Conservation (phyloP, 2,113 vertebrate species). For the cat (Felis catus) region F.catus_Fca126_mat1.0 CM031426.1:56720501-56721000, state of each 20-base stretch:
- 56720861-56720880: not conserved
- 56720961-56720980: not conserved
- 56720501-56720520: conserved; percentile 62
- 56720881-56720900: not conserved
- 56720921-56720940: not conserved
- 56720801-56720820: not conserved
- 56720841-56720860: not conserved
- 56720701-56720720: not conserved
- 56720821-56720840: not conserved
- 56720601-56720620: conserved; percentile 27
- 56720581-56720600: conserved; percentile 63
- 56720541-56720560: conserved; percentile 60
- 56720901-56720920: not conserved
- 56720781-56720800: not conserved
- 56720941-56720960: not conserved
- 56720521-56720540: conserved; percentile 58
- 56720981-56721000: not conserved
- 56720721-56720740: not conserved
- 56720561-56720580: conserved; percentile 68
- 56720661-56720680: not conserved
- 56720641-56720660: not conserved
- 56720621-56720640: conserved; percentile 11
- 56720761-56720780: not conserved
- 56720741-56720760: not conserved
- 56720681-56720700: not conserved